Percentiles rank a stretch among this genome's conserved stretches.
Conservation (phyloP, 2,797 vertebrate genomes). For the Spheniscus humboldti region DNA sequence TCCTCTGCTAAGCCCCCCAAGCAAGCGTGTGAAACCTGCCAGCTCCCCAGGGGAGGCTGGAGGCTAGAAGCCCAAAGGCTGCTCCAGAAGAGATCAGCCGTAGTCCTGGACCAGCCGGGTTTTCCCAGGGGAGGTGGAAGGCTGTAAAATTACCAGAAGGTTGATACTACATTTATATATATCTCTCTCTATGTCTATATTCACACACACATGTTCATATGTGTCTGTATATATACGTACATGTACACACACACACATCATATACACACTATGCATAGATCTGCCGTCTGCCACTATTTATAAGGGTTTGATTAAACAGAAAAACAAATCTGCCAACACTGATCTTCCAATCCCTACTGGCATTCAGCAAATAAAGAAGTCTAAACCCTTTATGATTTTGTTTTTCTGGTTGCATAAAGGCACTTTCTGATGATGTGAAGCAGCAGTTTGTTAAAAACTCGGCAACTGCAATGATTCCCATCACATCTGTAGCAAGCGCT, state of each 20-base stretch:
- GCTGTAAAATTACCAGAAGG: not conserved
- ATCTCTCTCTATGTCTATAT: not conserved
- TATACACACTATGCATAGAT: not conserved
- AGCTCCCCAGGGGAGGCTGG: not conserved
- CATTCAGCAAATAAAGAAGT: not conserved
- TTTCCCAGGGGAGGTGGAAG: not conserved
- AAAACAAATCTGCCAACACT: not conserved
- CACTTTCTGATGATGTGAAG: slow-evolving; percentile 58
- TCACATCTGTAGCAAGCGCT: not conserved
- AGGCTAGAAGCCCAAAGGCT: not conserved
- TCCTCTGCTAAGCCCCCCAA: not conserved
- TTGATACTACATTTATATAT: not conserved
- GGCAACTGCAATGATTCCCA: not conserved
- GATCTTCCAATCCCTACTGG: not conserved
- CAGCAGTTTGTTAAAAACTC: not conserved
- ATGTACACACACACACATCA: not conserved
- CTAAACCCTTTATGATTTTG: not conserved
- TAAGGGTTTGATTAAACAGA: not conserved
- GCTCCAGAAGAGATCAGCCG: not conserved
- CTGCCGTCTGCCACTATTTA: not conserved
- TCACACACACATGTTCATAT: not conserved
- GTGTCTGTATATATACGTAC: not conserved
- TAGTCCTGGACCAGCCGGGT: not conserved
- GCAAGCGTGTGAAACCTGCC: not conserved
- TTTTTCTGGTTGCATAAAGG: slow-evolving; percentile 47